Base-by-base conservation (phyloP, 2,797 vertebrate genomes). In the Labroides dimidiatus region DNA sequence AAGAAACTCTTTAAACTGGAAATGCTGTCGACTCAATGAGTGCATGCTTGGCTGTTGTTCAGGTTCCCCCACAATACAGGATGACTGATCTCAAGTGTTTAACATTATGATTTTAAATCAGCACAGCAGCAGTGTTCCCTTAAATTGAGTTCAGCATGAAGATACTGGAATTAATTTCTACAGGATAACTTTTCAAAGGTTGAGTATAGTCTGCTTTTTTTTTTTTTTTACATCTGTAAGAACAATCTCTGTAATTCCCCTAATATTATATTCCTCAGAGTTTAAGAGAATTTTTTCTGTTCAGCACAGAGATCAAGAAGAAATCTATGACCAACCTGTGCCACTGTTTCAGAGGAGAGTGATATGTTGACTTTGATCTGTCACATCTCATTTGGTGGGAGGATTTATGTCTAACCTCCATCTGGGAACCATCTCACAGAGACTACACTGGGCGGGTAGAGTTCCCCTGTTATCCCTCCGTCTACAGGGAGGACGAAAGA, bases 401-500 rank as follows among this genome's bases (percentile, higher is more conserved):
- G 57, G 70, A 86, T 89, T 84, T 85, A 88, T 61, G 64, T 51
- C 63, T 49, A 37, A 24, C 15, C 14, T 76, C 72, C 92, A 93
- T 93, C 89, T 94, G 93, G 90, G 75, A 93, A 86, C 75, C 70
- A 90, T 94, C 86, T 81, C 33, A 43, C 45, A 47, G 57, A 45
- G 76, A 86, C 75, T 75, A 77, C 55, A 84, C 17, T 57, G 36
- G 67, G 61, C 0, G 48, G 10, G 33, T 64, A 30, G 15, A 70
- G 48, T 43, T 80, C 66, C 72, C 74, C 75, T 69, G 67, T 85
- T 80, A 81, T 77, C 52, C 62, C 45, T 76, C 69, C 30, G 17
- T 66, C 64, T 61, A 75, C 30, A 57, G 53, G 53, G 43, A 23
- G 42, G 39, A 37, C 45, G 55, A 21, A 53, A 47, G 20, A 49